Conservation (phyloP, 1,140 invertebrate genomes). For the Drosophila dunni region DNA sequence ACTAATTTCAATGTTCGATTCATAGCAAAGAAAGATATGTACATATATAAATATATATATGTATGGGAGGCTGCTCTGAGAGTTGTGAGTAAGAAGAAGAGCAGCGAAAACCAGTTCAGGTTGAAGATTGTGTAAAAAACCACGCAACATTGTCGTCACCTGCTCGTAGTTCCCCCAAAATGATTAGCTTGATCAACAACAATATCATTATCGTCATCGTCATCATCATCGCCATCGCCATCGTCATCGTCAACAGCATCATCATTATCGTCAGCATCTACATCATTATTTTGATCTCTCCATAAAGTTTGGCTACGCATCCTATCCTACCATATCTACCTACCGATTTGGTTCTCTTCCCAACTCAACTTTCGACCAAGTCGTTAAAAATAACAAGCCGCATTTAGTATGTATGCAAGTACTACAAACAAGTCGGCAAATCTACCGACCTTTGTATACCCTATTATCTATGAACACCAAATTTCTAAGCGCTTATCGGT, state of each 20-base stretch:
- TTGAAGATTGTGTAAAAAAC: conserved; percentile 37
- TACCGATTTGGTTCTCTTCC: too few relatives aligned
- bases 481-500: neutral
- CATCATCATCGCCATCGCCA: neutral
- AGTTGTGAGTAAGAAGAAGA: conserved; percentile 8
- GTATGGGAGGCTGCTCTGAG: neutral
- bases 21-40: neutral
- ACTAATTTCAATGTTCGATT: conserved; percentile 46
- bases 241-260: conserved; percentile 3
- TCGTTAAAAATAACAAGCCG: conserved; percentile 41
- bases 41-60: too few relatives aligned
- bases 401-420: too few relatives aligned
- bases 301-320: neutral
- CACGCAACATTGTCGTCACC: conserved; percentile 48
- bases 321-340: conserved; percentile 1
- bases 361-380: conserved; percentile 24
- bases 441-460: neutral
- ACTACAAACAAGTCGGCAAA: neutral
- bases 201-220: neutral
- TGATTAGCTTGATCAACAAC: conserved; percentile 22
- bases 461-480: neutral
- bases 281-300: neutral
- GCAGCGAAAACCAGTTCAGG: conserved; percentile 32
- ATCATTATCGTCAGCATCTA: conserved; percentile 8
- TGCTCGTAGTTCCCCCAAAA: conserved; percentile 43